Evolutionary conservation across 2,797 vertebrate genomes (phyloP).

Genomic region (Sebastolobus alascanus): DNA sequence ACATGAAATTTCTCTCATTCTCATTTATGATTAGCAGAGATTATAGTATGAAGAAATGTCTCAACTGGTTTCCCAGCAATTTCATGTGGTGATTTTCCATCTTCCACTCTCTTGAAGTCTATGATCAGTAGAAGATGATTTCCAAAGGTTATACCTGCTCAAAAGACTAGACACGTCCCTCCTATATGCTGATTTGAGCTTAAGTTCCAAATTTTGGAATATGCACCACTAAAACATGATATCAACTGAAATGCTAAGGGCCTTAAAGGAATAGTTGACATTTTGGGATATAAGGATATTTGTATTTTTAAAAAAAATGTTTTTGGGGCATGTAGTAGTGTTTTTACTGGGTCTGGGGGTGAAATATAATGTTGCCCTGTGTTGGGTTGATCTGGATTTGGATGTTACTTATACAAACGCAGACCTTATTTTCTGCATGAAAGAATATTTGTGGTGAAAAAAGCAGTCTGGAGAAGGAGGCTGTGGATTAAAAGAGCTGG

Average conservation of each 20-base stretch:
- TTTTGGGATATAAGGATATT: neutral
- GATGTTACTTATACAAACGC: neutral
- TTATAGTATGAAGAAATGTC: neutral
- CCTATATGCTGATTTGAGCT: neutral
- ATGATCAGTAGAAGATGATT: neutral
- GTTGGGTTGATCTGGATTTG: neutral
- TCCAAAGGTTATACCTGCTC: neutral
- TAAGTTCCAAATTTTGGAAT: neutral
- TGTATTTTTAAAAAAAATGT: neutral
- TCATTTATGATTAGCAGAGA: neutral
- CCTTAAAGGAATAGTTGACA: neutral
- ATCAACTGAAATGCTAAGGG: neutral
- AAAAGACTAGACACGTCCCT: neutral
- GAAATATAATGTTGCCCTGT: neutral
- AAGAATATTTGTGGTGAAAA: neutral
- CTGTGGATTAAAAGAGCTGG: neutral
- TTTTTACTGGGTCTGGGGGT: neutral
- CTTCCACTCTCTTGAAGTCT: neutral
- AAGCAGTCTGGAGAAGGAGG: neutral
- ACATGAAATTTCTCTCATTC: neutral
- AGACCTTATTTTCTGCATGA: constrained; percentile 1
- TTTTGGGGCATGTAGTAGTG: neutral
- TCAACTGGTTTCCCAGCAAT: neutral
- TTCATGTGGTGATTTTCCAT: neutral
- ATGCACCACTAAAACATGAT: neutral